Base-by-base conservation (phyloP, 2,113 vertebrate species). In the Malurus alboscapulatus region DNA sequence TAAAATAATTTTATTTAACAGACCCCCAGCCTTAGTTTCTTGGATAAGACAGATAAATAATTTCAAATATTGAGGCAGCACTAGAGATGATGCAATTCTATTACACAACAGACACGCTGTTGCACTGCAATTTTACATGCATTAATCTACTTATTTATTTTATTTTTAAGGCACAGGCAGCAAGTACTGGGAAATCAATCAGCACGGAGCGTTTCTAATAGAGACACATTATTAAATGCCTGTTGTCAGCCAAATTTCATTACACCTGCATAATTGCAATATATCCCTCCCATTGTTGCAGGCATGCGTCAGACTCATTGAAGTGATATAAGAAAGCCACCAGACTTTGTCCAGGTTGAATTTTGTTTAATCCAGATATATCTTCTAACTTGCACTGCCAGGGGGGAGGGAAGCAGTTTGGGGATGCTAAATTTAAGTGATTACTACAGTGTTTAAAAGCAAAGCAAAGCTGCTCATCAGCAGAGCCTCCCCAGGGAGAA, bases 371-470 rank as follows among this genome's bases (percentile, higher is more conserved):
- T 36, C 40, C 72, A 80, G 29, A 53, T 32, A 3, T 2, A 71
- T 59, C 32, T 71, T 51, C 88, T 34, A 17, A 62, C 10, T 29
- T 40, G 80, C 50, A 53, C 21, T 54, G 42, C n/a, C 6, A 11
- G 38, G 21, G 47, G 67, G 55, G 32, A 90, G 34, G 58, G 58
- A 34, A 40, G 78, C 57, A 51, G 40, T 47, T 44, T 71, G 47
- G 22, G n/a, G 55, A 47, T 25, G 30, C 53, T 44, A 63, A 71
- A 88, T 84, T 86, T 71, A 63, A 87, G 78, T 63, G 36, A 40
- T 87, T 94, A 81, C 44, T 55, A 11, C 44, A 68, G 25, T 65
- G 53, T 92, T 91, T 92, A 84, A 91, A 92, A 94, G 73, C 88
- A 92, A 86, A 96, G 78, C 44, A 84, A 87, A 84, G 48, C 34